These are phyloP conservation scores for Notarius quadriscutis DNA, from an alignment of 2,113 vertebrate genomes.

Conservation along the genomic window DNA sequence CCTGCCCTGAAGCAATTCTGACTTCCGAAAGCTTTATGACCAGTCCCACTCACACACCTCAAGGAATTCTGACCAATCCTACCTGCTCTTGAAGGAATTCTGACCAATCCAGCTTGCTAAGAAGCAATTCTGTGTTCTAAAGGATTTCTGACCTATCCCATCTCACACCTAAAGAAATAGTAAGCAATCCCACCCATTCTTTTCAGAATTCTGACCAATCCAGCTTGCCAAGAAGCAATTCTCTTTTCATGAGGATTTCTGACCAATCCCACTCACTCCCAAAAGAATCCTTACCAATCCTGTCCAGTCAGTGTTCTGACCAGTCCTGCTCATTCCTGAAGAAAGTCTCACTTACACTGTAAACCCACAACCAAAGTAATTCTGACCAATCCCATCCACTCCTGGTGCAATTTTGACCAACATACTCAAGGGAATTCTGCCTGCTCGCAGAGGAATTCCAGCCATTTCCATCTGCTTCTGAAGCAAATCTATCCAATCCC, in stretches of 20 bases:
- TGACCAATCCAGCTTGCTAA: background rate
- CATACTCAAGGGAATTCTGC: background rate
- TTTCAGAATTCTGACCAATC: background rate
- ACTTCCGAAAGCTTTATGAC: no score
- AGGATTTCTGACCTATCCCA: background rate
- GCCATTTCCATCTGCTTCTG: background rate
- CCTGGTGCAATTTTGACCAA: background rate
- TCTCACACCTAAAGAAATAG: background rate
- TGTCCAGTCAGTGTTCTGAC: background rate
- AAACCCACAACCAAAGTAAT: background rate
- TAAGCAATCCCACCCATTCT: background rate
- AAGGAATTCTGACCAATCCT: background rate
- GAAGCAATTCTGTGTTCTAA: background rate
- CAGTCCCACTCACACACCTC: no score
- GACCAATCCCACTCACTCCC: background rate
- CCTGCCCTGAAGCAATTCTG: no score
- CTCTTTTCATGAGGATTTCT: background rate
- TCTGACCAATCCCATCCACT: background rate
- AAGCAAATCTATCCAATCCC: background rate
- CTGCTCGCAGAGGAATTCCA: background rate
- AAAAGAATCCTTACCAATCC: background rate
- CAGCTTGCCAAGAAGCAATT: no score
- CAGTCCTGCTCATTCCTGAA: background rate
- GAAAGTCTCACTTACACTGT: background rate
- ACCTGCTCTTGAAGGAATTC: background rate